Percentiles rank a stretch among this genome's conserved stretches.
Evolutionary conservation across 2,113 vertebrate species (phyloP).

Genomic region (Hassar affinis): DNA sequence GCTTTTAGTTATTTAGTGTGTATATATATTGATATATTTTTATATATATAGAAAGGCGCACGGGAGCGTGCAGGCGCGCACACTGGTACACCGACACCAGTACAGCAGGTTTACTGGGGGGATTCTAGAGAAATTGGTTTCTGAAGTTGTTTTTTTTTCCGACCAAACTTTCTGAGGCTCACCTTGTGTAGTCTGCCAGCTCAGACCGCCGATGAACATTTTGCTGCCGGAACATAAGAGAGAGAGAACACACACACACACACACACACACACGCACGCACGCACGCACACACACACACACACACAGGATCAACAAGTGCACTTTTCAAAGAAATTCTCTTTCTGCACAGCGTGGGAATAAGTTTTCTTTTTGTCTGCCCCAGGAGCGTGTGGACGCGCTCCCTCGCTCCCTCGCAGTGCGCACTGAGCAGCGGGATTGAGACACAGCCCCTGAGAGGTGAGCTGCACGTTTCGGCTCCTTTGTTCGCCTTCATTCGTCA

Average conservation of each 20-base stretch:
- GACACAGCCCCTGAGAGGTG: conserved; percentile 7
- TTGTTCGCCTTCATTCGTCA: conserved; percentile 21
- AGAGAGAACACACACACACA: conserved; percentile 49
- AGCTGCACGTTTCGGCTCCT: conserved; percentile 25
- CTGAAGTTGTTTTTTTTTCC: not conserved
- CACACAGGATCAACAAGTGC: conserved; percentile 49
- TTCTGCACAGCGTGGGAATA: not conserved
- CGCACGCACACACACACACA: conserved; percentile 26
- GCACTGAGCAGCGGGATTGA: not conserved
- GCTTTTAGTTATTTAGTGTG: not conserved
- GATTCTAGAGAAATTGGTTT: no score
- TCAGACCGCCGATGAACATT: conserved; percentile 96
- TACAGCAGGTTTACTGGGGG: no score
- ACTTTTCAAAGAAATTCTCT: not conserved
- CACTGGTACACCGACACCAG: no score
- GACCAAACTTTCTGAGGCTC: conserved; percentile 59
- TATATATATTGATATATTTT: no score
- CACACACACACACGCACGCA: conserved; percentile 45
- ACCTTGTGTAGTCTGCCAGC: conserved; percentile 98
- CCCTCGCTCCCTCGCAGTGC: conserved; percentile 1
- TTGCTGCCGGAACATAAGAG: conserved; percentile 73
- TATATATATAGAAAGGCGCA: no score
- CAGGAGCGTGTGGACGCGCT: not conserved
- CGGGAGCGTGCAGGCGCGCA: no score
- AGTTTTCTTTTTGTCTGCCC: not conserved